Percentiles rank a stretch among this genome's conserved stretches.
Conservation (phyloP, 2,888 invertebrate genomes). For the Orthonevra nobilis region DNA sequence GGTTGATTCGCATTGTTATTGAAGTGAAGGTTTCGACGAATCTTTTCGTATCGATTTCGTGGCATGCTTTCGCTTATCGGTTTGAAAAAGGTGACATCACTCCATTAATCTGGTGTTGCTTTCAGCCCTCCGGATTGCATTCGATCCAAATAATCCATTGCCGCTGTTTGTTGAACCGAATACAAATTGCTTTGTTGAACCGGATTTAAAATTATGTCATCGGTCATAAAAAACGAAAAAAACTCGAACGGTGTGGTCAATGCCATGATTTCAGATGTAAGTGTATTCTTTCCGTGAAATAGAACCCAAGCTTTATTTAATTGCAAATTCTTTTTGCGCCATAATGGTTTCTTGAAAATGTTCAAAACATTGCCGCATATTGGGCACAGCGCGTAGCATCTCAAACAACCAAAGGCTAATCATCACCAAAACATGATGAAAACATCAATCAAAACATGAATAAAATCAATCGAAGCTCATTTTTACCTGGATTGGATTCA, state of each 20-base stretch:
- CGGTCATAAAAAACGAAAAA: slow-evolving; percentile 1
- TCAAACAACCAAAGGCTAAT: background rate
- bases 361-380: slow-evolving; percentile 2
- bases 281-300: slow-evolving; percentile 11
- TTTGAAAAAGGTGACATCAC: slow-evolving; percentile 25
- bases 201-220: slow-evolving; percentile 1
- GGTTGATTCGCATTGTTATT: slow-evolving; percentile 77
- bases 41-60: slow-evolving; percentile 55
- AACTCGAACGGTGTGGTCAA: slow-evolving; percentile 16
- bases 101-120: slow-evolving; percentile 7
- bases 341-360: slow-evolving; percentile 17
- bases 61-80: slow-evolving; percentile 51
- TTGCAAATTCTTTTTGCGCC: slow-evolving; percentile 13
- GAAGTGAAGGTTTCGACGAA: slow-evolving; percentile 75
- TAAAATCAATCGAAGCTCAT: too few relatives aligned
- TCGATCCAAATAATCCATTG: slow-evolving; percentile 7
- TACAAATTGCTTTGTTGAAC: slow-evolving; percentile 4
- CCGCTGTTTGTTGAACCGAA: slow-evolving; percentile 6
- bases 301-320: slow-evolving; percentile 9
- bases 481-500: too few relatives aligned
- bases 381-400: background rate
- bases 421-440: too few relatives aligned
- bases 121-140: slow-evolving; percentile 1
- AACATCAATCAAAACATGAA: too few relatives aligned
- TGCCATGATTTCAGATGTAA: slow-evolving; percentile 8